These are phyloP conservation scores for Pristionchus fissidentatus DNA, from an alignment of 2,888 invertebrate genomes.

Conservation along the genomic window DNA sequence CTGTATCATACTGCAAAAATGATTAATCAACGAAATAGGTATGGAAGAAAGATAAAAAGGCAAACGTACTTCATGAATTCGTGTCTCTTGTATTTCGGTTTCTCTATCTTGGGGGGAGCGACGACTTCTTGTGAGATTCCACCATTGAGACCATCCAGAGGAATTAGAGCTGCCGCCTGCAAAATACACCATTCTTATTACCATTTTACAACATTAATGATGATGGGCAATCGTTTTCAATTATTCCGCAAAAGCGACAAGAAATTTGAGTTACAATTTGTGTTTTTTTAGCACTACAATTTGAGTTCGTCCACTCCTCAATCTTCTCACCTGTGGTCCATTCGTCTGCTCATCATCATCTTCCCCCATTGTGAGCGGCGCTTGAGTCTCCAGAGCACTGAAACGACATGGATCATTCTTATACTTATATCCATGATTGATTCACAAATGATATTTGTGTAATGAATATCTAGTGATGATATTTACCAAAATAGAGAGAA, in stretches of 20 bases:
- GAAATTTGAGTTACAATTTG: background rate
- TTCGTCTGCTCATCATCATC: conserved; percentile 75
- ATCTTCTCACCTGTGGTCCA: conserved; percentile 53
- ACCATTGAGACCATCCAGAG: conserved; percentile 13
- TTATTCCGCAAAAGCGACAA: too few relatives aligned
- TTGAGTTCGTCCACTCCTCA: background rate
- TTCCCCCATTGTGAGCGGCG: conserved; percentile 74
- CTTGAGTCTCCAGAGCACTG: conserved; percentile 70
- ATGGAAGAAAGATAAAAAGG: conserved; percentile 8
- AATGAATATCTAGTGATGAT: background rate
- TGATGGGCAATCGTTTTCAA: too few relatives aligned
- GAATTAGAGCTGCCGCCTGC: conserved; percentile 30
- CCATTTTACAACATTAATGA: too few relatives aligned
- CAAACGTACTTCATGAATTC: conserved; percentile 73
- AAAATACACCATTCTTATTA: background rate
- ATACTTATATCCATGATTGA: background rate
- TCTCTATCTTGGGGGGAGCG: conserved; percentile 57
- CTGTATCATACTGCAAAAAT: background rate
- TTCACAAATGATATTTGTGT: too few relatives aligned
- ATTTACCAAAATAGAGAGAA: background rate
- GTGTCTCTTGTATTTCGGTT: conserved; percentile 75
- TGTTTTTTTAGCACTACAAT: background rate
- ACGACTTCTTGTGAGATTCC: conserved; percentile 8
- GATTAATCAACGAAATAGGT: background rate
- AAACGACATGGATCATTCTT: background rate